phyloP scores from a whole-genome alignment of 2,113 vertebrate genomes.

The Dolichotis patagonum region DNA sequence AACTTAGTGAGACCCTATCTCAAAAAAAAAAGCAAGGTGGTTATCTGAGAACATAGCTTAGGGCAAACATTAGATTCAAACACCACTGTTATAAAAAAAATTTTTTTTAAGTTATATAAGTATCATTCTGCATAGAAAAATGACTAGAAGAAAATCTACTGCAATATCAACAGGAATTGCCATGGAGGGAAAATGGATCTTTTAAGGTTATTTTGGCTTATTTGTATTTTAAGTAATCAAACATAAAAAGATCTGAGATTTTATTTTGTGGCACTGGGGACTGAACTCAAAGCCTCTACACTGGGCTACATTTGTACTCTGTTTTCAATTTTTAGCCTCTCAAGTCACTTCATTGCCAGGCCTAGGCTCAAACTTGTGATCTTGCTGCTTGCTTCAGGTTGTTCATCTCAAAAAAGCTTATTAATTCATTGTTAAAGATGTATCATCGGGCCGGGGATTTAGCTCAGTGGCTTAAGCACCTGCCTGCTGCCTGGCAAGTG shows the following conservation, averaged over 20 bases:
- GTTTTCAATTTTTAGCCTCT: not conserved
- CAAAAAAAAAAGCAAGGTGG: not conserved
- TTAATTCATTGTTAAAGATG: not conserved
- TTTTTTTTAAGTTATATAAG: not conserved
- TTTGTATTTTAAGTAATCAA: not conserved
- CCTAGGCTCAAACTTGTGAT: not conserved
- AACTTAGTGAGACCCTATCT: not conserved
- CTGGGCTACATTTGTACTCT: not conserved
- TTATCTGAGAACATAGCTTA: not conserved
- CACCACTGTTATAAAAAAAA: not conserved
- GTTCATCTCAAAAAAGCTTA: constrained; percentile 1
- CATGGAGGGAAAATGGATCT: not conserved
- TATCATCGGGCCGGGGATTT: too few relatives aligned
- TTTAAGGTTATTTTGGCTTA: not conserved
- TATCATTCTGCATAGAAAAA: not conserved
- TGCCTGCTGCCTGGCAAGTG: too few relatives aligned
- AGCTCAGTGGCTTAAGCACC: too few relatives aligned
- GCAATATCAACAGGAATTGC: not conserved
- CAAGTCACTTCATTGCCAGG: not conserved
- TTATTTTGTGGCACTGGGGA: not conserved
- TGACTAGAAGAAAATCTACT: not conserved
- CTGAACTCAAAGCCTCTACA: not conserved
- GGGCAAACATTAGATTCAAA: not conserved
- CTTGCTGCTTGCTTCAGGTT: not conserved
- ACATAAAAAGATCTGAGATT: not conserved